Evolutionary conservation across 1,140 invertebrate species (phyloP).

Genomic region (Drosophila sp.): DNA sequence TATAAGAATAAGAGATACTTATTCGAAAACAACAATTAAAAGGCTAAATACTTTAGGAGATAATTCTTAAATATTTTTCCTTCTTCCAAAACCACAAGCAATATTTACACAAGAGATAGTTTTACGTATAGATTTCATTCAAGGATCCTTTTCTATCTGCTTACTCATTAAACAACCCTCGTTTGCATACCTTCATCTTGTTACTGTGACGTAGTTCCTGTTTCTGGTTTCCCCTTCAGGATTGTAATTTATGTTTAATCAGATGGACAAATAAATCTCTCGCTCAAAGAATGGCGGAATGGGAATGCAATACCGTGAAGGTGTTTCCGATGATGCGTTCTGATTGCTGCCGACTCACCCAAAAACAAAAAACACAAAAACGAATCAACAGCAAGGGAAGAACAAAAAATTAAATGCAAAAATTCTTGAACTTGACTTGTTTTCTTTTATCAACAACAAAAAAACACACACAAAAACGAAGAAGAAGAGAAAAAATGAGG

Average conservation of each 20-base stretch:
- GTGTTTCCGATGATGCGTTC: slow-evolving; percentile 13
- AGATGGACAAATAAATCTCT: slow-evolving; percentile 73
- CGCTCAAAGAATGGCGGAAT: background rate
- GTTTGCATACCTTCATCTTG: background rate
- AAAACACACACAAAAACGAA: background rate
- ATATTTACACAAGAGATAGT: no score
- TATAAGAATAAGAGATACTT: no score
- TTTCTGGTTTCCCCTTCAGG: slow-evolving; percentile 12
- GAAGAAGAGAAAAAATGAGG: background rate
- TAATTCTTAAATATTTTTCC: no score
- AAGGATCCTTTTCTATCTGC: background rate
- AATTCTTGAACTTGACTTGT: slow-evolving; percentile 43
- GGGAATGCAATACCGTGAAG: background rate
- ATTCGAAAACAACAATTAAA: no score
- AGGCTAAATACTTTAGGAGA: no score
- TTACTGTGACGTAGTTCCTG: slow-evolving; percentile 34
- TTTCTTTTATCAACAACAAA: slow-evolving; percentile 18
- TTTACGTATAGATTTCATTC: no score
- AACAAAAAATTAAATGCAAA: slow-evolving; percentile 42
- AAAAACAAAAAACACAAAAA: background rate
- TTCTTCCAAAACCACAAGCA: no score
- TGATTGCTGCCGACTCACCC: slow-evolving; percentile 1
- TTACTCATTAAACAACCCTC: background rate
- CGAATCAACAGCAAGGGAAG: slow-evolving; percentile 21
- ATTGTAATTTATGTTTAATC: slow-evolving; percentile 72